phyloP scores from a whole-genome alignment of 2,113 vertebrate species.

The Strigops habroptila region DNA sequence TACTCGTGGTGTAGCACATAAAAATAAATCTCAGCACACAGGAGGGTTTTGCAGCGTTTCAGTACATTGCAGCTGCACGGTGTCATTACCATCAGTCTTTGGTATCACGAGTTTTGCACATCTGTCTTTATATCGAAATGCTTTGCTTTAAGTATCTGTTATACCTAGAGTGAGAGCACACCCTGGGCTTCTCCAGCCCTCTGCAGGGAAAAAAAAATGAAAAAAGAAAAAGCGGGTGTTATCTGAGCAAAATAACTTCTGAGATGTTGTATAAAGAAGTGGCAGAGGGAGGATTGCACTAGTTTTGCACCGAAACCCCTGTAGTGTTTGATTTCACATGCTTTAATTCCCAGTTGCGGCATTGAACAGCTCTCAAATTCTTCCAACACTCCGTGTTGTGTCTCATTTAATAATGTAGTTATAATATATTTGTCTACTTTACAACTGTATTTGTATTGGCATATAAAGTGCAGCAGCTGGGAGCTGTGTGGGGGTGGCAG shows the following conservation, averaged over 20 bases:
- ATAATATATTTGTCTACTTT: conserved; percentile 57
- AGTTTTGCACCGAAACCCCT: background rate
- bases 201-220: background rate
- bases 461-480: conserved; percentile 34
- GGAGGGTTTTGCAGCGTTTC: background rate
- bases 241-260: background rate
- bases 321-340: background rate
- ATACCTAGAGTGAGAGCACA: background rate
- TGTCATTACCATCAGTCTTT: background rate
- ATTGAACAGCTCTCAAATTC: background rate
- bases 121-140: background rate
- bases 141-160: background rate
- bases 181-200: background rate
- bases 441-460: conserved; percentile 57
- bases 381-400: background rate
- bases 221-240: background rate
- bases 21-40: conserved; percentile 25
- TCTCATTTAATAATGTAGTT: conserved; percentile 37
- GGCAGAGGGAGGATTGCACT: background rate
- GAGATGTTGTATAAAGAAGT: background rate
- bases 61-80: background rate
- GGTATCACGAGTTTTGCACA: background rate
- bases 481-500: conserved; percentile 37
- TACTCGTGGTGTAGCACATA: conserved; percentile 37
- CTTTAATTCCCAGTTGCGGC: background rate